phyloP scores from a whole-genome alignment of 2,113 vertebrate genomes.

The Mustela nigripes region DNA sequence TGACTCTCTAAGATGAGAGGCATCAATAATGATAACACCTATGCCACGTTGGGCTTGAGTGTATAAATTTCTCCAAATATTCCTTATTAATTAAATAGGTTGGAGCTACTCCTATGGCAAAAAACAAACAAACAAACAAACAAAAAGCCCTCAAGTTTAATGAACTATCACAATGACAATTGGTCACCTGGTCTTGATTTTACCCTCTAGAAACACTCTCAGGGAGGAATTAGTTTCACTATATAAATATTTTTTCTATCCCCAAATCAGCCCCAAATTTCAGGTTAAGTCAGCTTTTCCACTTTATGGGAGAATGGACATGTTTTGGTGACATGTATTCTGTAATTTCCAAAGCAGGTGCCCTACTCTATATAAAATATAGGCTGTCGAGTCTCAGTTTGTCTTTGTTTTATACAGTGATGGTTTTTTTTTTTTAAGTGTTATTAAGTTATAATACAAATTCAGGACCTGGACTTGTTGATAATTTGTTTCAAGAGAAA shows the following conservation, averaged over 20 bases:
- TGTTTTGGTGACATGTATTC: constrained; percentile 29
- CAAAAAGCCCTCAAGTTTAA: constrained; percentile 17
- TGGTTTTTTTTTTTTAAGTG: neutral
- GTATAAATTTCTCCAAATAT: constrained; percentile 31
- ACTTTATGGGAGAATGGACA: constrained; percentile 56
- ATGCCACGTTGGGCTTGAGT: constrained; percentile 43
- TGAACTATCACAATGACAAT: constrained; percentile 44
- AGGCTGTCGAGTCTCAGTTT: neutral
- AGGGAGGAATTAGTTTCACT: constrained; percentile 59
- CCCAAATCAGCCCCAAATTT: constrained; percentile 8
- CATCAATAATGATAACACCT: constrained; percentile 17
- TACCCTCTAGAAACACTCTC: constrained; percentile 23
- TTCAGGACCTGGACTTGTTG: neutral
- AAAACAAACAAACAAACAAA: neutral
- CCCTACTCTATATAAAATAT: neutral
- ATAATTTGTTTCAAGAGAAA: neutral
- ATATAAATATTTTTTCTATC: constrained; percentile 41
- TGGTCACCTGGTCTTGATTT: constrained; percentile 42
- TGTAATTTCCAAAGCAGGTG: neutral
- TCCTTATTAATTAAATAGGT: constrained; percentile 61
- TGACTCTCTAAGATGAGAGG: constrained; percentile 55
- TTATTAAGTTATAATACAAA: neutral
- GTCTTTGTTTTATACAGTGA: neutral
- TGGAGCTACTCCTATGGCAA: neutral
- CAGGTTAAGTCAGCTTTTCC: constrained; percentile 22